Percentiles rank a stretch among this genome's conserved stretches.
Conservation (phyloP, 2,888 invertebrate genomes). For the Carpatolechia fugitivella region DNA sequence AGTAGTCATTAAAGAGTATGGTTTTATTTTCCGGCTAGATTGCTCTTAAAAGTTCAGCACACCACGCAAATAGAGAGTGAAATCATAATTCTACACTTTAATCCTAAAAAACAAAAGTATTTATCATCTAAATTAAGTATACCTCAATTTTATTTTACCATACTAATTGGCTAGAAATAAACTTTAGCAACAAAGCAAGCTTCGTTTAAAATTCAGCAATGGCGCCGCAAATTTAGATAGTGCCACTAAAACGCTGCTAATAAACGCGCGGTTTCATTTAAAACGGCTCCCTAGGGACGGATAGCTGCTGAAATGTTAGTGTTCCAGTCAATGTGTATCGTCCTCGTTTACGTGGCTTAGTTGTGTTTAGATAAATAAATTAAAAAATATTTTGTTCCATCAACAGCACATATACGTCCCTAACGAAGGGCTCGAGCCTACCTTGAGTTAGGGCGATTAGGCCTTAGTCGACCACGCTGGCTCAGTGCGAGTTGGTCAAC, state of each 20-base stretch:
- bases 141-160: not conserved
- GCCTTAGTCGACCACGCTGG: too few species aligned
- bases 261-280: not conserved
- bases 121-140: not conserved
- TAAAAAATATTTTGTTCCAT: too few species aligned
- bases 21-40: too few species aligned
- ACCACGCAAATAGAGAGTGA: too few species aligned
- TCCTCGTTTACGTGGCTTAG: not conserved
- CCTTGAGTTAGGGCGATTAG: too few species aligned
- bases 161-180: not conserved
- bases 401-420: too few species aligned
- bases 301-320: not conserved
- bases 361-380: not conserved
- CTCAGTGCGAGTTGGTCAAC: too few species aligned
- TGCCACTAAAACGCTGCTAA: not conserved
- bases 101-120: too few species aligned
- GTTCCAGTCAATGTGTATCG: not conserved
- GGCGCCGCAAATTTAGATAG: not conserved
- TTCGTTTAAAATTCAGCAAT: not conserved
- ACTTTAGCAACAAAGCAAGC: not conserved
- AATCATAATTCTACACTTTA: too few species aligned
- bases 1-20: too few species aligned
- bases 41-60: too few species aligned
- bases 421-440: too few species aligned
- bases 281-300: not conserved